phyloP scores from a whole-genome alignment of 2,113 vertebrate genomes.

The Sinocyclocheilus maitianheensis region DNA sequence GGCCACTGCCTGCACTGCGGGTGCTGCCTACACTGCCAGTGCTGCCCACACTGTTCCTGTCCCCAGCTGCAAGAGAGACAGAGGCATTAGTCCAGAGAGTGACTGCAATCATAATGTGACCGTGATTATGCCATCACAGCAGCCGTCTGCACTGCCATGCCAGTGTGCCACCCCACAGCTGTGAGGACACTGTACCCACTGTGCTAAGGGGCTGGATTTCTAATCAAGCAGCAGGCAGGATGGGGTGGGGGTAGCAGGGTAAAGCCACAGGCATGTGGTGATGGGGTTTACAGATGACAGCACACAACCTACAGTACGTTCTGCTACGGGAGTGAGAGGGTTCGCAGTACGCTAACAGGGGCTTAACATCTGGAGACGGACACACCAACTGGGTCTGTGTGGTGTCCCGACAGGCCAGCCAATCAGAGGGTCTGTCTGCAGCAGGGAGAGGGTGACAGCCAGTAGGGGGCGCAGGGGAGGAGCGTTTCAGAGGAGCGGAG shows the following conservation, averaged over 20 bases:
- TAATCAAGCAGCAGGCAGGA: constrained; percentile 32
- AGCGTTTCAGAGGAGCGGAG: too few species aligned
- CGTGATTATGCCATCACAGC: neutral
- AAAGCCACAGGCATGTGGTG: constrained; percentile 33
- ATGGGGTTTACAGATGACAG: constrained; percentile 22
- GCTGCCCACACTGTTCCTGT: constrained; percentile 92
- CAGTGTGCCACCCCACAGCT: neutral
- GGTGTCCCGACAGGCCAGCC: neutral
- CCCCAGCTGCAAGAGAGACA: constrained; percentile 77
- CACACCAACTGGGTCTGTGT: constrained; percentile 10
- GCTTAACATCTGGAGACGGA: neutral
- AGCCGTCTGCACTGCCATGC: constrained; percentile 13
- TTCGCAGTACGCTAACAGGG: neutral
- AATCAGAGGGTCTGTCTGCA: constrained; percentile 22
- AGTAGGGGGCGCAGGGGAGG: constrained; percentile 11
- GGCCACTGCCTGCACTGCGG: constrained; percentile 91
- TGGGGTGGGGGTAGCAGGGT: constrained; percentile 32
- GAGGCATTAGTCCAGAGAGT: neutral
- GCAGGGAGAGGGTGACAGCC: neutral
- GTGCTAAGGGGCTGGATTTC: neutral
- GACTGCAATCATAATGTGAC: neutral
- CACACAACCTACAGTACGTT: constrained; percentile 17
- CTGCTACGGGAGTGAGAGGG: neutral
- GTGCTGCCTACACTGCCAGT: constrained; percentile 91
- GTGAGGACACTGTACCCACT: neutral